Percentiles rank a stretch among this genome's conserved stretches.
Evolutionary conservation across 2,113 vertebrate species (phyloP).

Genomic region (Phalacrocorax carbo): DNA sequence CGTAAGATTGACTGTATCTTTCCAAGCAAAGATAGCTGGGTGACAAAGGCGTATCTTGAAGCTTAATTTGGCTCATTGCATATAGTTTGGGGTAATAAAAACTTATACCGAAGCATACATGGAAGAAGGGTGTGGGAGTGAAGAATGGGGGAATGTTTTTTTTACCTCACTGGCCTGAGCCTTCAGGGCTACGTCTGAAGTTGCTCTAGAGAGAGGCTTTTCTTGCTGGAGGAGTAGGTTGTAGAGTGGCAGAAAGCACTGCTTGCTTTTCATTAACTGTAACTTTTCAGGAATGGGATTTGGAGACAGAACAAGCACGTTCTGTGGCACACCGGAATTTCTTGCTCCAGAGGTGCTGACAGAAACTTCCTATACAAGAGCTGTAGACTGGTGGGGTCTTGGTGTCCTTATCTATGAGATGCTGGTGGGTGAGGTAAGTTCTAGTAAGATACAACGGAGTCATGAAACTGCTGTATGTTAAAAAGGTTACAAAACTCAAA

Average conservation of each 20-base stretch:
- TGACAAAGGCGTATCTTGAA: neutral
- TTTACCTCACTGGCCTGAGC: neutral
- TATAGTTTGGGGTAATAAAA: neutral
- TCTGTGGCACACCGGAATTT: conserved; percentile 98
- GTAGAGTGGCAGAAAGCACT: neutral
- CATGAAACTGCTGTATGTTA: neutral
- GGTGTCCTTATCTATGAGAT: conserved; percentile 99
- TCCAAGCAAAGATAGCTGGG: neutral
- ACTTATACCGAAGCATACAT: accelerated
- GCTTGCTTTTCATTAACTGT: conserved; percentile 20
- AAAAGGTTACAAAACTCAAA: neutral
- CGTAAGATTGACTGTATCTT: neutral
- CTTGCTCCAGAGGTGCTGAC: conserved; percentile 97
- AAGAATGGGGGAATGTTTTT: neutral
- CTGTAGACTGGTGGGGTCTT: conserved; percentile 99
- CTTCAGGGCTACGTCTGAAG: neutral
- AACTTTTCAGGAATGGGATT: conserved; percentile 93
- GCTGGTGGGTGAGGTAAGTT: conserved; percentile 96
- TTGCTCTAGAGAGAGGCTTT: neutral
- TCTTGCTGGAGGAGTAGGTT: neutral
- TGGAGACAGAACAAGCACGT: conserved; percentile 96
- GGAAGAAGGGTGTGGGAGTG: neutral
- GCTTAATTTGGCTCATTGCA: neutral
- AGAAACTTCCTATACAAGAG: conserved; percentile 96
- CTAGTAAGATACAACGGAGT: neutral